A percentile compares a stretch with the other conserved stretches of the same genome.
phyloP scores from a whole-genome alignment of 1,140 invertebrate genomes.

The Procambarus clarkii region DNA sequence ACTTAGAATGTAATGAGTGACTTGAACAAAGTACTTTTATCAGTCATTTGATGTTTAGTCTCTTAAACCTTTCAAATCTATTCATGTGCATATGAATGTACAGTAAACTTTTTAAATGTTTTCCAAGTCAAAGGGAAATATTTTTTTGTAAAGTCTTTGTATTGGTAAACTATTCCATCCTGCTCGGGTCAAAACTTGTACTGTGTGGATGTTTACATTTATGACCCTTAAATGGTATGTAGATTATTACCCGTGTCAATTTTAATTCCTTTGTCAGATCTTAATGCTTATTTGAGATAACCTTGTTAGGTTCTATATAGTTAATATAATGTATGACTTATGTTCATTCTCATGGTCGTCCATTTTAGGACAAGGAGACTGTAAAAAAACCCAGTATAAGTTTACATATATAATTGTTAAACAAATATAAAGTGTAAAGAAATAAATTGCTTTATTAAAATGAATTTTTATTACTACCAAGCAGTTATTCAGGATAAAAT shows the following conservation, averaged over 20 bases:
- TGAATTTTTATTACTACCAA: background rate
- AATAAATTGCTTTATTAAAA: constrained; percentile 60
- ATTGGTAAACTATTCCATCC: constrained; percentile 52
- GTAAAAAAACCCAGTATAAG: constrained; percentile 48
- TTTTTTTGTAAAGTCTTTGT: constrained; percentile 48
- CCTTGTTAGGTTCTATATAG: background rate
- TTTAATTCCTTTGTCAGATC: constrained; percentile 11
- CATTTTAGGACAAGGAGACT: constrained; percentile 35
- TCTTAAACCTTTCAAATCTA: background rate
- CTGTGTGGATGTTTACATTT: constrained; percentile 40
- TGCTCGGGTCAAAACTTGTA: constrained; percentile 46
- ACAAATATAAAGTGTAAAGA: constrained; percentile 31
- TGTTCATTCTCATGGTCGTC: constrained; percentile 45
- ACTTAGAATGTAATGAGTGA: constrained; percentile 29
- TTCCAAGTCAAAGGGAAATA: constrained; percentile 40
- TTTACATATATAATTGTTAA: constrained; percentile 61
- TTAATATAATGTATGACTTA: constrained; percentile 12
- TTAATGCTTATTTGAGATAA: background rate
- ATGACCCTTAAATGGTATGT: constrained; percentile 2
- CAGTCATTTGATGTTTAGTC: constrained; percentile 35
- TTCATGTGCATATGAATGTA: constrained; percentile 42
- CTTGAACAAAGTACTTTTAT: constrained; percentile 29
- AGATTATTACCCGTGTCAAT: background rate
- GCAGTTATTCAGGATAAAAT: no score
- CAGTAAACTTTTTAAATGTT: constrained; percentile 29